Evolutionary conservation across 53 echinoderm and acorn worm genomes (phyloP), one percentile per base, ranked within the genome.

Genomic region (Paracentrotus lividus): DNA sequence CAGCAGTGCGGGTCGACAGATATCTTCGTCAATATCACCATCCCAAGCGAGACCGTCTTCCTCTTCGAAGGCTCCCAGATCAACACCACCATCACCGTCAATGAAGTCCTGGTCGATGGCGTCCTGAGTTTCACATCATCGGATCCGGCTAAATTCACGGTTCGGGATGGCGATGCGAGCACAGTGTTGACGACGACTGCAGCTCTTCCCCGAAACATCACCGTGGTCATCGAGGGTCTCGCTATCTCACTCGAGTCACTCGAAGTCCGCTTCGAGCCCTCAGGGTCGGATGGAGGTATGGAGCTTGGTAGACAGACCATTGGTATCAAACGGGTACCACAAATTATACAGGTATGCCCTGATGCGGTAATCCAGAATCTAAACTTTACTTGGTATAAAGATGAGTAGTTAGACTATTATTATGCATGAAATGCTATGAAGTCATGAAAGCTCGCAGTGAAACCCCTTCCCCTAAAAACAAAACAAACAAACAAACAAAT

Each of bases 291-390:
- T 24, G 34, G 23, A 42, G 23, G 66, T 3, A 24, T 91, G 23
- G 60, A 54, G 49, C 49, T 88, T 3, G 96, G 93, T 13, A 66
- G 61, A 84, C 94, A 94, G 26, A 61, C 85, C 15, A 78, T 96
- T 34, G 93, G 91, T 34, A 94, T 95, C 15, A 86, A 88, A 59
- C 94, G 95, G 67, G 77, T 88, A 32, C 95, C 93, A 21, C 69
- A 56, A 38, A 36, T 94, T 29, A 34, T 97, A 16, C 94, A 90
- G 81, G 81, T 81, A 47, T 24, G 81, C n/a, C n/a, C n/a, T n/a
- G n/a, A n/a, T n/a, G n/a, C n/a, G n/a, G n/a, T n/a, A n/a, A n/a
- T n/a, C n/a, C n/a, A n/a, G n/a, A n/a, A n/a, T n/a, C n/a, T n/a
- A n/a, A n/a, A n/a, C n/a, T n/a, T n/a, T n/a, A n/a, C n/a, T n/a